Percentiles rank a stretch among this genome's conserved stretches.
Conservation (phyloP, 2,797 vertebrate species). For the Melanogrammus aeglefinus region DNA sequence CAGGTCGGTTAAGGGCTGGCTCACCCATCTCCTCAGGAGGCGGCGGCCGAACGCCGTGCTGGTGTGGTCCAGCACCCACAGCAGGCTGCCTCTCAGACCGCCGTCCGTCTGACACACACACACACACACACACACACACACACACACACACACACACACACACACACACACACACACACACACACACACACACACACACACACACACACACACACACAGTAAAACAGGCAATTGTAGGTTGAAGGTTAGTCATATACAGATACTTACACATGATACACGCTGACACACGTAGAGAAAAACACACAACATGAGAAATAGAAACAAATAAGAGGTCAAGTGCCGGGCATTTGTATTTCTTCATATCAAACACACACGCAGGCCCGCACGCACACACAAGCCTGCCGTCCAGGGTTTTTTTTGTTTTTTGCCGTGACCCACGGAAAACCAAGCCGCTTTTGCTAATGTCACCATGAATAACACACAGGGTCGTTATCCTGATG, state of each 20-base stretch:
- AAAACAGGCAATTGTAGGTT: neutral
- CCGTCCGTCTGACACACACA: conserved; percentile 68
- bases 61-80: conserved; percentile 94
- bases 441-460: no score
- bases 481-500: no score
- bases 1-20: conserved; percentile 82
- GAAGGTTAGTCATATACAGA: neutral
- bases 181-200: no score
- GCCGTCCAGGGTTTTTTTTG: no score
- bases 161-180: neutral
- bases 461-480: no score
- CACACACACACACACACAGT: no score
- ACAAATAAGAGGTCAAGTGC: no score
- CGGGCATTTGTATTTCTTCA: neutral
- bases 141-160: conserved; percentile 1
- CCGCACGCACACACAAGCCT: neutral
- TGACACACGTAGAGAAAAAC: neutral
- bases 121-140: neutral
- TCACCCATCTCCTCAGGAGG: conserved; percentile 90
- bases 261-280: neutral
- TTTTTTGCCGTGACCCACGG: no score
- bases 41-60: conserved; percentile 87
- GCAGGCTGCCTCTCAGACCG: conserved; percentile 81
- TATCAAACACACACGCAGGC: neutral
- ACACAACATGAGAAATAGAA: no score